phyloP scores from a whole-genome alignment of 2,888 invertebrate genomes.

The Nowickia ferox region DNA sequence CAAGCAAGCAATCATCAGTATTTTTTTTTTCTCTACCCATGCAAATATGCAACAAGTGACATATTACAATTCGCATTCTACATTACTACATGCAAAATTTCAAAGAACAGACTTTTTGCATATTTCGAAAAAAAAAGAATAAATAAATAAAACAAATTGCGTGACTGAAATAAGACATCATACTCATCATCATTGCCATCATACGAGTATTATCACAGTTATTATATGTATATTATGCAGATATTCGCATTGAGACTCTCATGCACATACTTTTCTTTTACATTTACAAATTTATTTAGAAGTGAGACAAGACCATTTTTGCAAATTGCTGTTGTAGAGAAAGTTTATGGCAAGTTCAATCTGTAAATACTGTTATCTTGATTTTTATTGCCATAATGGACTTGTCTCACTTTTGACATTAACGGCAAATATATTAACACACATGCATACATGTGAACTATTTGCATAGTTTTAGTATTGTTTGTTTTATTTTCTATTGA shows the following conservation, averaged over 20 bases:
- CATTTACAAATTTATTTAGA: neutral
- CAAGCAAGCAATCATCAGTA: constrained; percentile 42
- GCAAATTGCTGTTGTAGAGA: too few species aligned
- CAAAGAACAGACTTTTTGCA: constrained; percentile 24
- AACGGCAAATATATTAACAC: too few species aligned
- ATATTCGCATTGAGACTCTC: constrained; percentile 21
- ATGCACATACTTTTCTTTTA: constrained; percentile 27
- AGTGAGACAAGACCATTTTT: too few species aligned
- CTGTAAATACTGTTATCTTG: too few species aligned
- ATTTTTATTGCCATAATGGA: too few species aligned
- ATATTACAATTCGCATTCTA: constrained; percentile 27
- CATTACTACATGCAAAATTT: constrained; percentile 63
- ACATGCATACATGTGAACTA: constrained; percentile 4
- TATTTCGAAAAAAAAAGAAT: constrained; percentile 3
- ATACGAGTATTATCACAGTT: constrained; percentile 10
- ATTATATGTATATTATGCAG: constrained; percentile 14
- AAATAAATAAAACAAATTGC: constrained; percentile 54
- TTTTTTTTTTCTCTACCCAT: constrained; percentile 16
- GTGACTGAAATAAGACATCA: constrained; percentile 66
- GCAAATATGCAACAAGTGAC: constrained; percentile 65
- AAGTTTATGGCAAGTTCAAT: too few species aligned
- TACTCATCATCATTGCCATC: neutral
- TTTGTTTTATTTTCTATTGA: constrained; percentile 25
- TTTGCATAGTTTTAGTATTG: constrained; percentile 1
- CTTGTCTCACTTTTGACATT: too few species aligned